These are phyloP conservation scores for Anoplolepis gracilipes DNA, from an alignment of 1,140 invertebrate species.

Conservation along the genomic window DNA sequence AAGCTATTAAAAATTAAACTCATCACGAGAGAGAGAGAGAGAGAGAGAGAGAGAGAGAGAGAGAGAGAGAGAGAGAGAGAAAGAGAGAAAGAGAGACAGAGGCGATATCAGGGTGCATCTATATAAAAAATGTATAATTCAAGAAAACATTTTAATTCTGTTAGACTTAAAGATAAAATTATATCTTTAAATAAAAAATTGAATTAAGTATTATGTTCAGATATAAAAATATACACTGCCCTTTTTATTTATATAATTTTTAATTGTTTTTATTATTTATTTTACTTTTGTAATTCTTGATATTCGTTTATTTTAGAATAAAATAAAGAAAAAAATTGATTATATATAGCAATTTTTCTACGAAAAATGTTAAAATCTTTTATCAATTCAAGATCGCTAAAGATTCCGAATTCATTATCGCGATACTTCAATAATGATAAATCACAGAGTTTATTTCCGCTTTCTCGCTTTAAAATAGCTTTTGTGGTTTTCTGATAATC, in stretches of 20 bases:
- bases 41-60: no score
- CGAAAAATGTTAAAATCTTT: background rate
- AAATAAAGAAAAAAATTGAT: background rate
- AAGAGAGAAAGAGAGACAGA: no score
- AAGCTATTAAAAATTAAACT: conserved; percentile 52
- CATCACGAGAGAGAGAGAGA: no score
- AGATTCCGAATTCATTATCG: background rate
- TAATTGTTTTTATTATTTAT: no score
- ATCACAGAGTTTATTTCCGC: background rate
- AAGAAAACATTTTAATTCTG: background rate
- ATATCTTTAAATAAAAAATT: background rate
- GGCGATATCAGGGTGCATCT: background rate
- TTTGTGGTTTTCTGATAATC: conserved; percentile 3
- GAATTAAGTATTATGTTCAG: no score
- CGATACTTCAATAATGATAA: background rate
- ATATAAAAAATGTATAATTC: background rate
- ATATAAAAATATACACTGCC: no score
- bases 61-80: no score
- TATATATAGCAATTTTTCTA: background rate
- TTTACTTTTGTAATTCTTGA: no score
- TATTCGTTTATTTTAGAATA: no score
- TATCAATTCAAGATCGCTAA: background rate
- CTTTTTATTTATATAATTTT: no score
- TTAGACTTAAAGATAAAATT: conserved; percentile 8
- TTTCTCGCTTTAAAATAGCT: background rate